Base-by-base conservation (phyloP, 2,888 invertebrate species). In the Odontocerum albicorne region DNA sequence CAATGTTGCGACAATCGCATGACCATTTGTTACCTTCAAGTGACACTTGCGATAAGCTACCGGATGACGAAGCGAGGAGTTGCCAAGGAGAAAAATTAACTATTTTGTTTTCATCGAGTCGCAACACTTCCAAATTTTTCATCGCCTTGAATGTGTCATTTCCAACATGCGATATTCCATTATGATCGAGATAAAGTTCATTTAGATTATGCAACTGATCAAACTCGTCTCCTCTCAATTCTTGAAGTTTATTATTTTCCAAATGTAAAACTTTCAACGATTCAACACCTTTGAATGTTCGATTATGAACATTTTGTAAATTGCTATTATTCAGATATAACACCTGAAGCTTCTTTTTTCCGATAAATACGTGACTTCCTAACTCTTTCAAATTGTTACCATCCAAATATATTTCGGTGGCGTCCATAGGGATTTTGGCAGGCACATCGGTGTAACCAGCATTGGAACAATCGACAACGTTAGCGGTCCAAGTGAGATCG, bases 391-490 rank as follows among this genome's bases (percentile, higher is more conserved):
- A 82, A 67, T 87, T 79, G 72, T 92, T 90, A 44, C 91, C 91
- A 71, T 91, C 91, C 66, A 93, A 79, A 75, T 90, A 90, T 66
- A 92, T 87, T 74, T 91, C 89, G 43, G 92, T 92, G 51, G 91
- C 90, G 72, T 92, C 91, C 89, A 92, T 92, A 17, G 92, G 92
- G 64, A 93, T 86, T 66, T 86, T 83, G 61, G 86, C 82, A 13
- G 90, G 90, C 31, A 91, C 87, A 66, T 79, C 78, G 54, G 82
- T 83, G 66, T 87, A 87, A 39, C 84, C 86, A 43, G 85, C 85
- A 66, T 85, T 85, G 43, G 87, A 87, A 71, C 90, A 91, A 71
- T 90, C 89, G 38, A 91, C 90, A 43, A 91, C 87, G 73, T 91
- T 91, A 62, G 88, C 86, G 63, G 85, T 84, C 89, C 91, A 92